Conservation (phyloP, 2,113 vertebrate species). For the Tor tambroides region DNA sequence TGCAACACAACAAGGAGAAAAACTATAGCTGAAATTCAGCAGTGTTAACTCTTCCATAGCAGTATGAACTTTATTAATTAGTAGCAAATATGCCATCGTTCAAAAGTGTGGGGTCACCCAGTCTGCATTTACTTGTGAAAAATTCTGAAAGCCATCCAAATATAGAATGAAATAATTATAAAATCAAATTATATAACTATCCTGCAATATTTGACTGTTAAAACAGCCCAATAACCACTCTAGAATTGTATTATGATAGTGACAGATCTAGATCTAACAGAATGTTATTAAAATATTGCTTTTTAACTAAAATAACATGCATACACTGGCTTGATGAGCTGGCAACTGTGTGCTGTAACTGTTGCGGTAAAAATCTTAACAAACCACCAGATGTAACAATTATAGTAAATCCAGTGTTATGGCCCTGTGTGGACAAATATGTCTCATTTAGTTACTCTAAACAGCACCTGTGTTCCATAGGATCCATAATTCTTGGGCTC, state of each 20-base stretch:
- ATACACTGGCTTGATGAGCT: neutral
- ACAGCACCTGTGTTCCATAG: slow-evolving; percentile 84
- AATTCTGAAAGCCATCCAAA: neutral
- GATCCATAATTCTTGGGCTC: slow-evolving; percentile 93
- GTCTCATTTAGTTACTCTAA: neutral
- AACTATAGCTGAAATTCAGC: neutral
- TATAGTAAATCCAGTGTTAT: neutral
- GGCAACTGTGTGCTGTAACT: neutral
- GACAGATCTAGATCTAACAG: neutral
- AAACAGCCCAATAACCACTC: neutral
- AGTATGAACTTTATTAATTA: neutral
- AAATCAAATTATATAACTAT: neutral
- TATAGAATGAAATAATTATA: neutral
- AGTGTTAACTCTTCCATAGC: neutral
- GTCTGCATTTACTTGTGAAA: neutral
- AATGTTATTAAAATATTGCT: neutral
- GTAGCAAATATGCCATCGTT: neutral
- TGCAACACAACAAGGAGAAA: neutral
- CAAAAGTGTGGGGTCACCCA: neutral
- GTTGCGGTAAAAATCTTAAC: neutral
- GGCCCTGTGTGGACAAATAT: neutral
- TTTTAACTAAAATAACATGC: neutral
- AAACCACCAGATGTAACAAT: neutral
- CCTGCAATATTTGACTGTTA: neutral
- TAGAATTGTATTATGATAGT: neutral